Conservation (phyloP, 2,113 vertebrate species). For the Puffinus mauretanicus region DNA sequence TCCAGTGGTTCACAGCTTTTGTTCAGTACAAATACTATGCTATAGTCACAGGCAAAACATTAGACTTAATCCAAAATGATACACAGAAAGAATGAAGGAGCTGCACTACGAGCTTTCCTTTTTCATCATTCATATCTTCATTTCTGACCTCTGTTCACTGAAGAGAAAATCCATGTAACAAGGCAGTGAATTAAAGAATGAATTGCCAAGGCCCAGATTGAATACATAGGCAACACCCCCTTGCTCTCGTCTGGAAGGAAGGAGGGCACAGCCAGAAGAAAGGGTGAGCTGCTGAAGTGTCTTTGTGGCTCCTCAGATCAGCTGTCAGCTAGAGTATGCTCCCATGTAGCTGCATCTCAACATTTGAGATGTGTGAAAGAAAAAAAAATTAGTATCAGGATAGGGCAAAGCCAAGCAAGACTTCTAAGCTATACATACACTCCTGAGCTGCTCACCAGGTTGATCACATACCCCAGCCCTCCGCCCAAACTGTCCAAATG, state of each 20-base stretch:
- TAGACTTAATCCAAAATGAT: background rate
- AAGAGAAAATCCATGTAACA: background rate
- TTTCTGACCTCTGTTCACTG: background rate
- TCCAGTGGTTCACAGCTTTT: background rate
- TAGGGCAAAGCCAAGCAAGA: background rate
- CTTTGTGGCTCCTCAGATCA: background rate
- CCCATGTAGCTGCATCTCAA: background rate
- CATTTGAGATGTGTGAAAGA: background rate
- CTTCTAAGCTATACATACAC: rapidly evolving
- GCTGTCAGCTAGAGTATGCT: background rate
- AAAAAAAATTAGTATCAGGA: background rate
- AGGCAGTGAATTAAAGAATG: background rate
- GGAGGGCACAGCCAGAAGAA: background rate
- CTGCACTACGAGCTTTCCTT: background rate
- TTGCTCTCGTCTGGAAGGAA: background rate
- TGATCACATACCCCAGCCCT: background rate
- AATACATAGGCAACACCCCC: background rate
- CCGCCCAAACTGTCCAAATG: background rate
- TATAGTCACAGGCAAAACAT: background rate
- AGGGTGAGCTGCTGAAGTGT: background rate
- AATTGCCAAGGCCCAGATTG: background rate
- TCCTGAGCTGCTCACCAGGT: background rate
- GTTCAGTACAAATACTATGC: background rate
- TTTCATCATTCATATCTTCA: background rate
- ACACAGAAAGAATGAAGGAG: background rate